These are phyloP conservation scores for Phoenicopterus ruber DNA, from an alignment of 2,113 vertebrate genomes.

Conservation along the genomic window DNA sequence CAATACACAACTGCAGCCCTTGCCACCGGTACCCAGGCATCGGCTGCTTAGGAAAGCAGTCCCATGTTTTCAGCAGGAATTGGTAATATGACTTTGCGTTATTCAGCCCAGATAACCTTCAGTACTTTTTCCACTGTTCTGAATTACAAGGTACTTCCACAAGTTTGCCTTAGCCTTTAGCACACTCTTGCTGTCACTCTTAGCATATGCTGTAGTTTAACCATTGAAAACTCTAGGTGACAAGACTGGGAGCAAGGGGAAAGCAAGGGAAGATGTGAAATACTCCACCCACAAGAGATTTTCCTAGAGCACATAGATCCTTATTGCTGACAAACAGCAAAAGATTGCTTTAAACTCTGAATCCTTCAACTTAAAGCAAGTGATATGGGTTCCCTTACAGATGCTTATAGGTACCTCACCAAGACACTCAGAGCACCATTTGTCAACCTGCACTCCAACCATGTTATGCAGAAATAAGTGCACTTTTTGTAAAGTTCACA, in stretches of 20 bases:
- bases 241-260: background rate
- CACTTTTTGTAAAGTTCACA: background rate
- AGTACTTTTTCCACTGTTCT: background rate
- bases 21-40: rapidly evolving
- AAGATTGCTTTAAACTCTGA: background rate
- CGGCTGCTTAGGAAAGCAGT: background rate
- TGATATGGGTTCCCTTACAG: background rate
- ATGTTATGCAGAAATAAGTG: rapidly evolving
- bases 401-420: background rate
- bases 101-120: background rate
- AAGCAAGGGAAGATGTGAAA: background rate
- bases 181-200: background rate
- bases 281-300: background rate
- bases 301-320: background rate
- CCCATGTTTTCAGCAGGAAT: rapidly evolving
- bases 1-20: background rate
- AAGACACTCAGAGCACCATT: background rate
- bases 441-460: background rate
- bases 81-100: background rate
- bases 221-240: background rate
- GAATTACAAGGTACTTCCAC: background rate
- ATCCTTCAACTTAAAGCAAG: background rate
- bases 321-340: background rate
- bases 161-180: background rate
- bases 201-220: background rate